Evolutionary conservation across 1,140 invertebrate species (phyloP).

Genomic region (Mylabris phalerata): DNA sequence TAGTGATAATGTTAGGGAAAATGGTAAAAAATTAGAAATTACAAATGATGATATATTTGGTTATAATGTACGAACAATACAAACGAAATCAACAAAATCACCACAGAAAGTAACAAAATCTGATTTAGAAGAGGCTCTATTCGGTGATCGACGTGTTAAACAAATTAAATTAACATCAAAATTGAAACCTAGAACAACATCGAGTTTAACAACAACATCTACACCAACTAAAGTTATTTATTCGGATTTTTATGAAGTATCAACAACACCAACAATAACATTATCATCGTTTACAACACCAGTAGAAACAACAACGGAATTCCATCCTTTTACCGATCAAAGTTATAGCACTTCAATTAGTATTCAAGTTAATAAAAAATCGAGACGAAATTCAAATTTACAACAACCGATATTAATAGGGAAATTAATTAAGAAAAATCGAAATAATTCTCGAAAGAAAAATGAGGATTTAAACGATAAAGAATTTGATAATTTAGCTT

Average conservation of each 20-base stretch:
- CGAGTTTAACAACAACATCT: neutral
- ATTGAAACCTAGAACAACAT: slow-evolving; percentile 6
- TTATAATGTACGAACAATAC: neutral
- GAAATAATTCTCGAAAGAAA: neutral
- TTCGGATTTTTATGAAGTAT: slow-evolving; percentile 31
- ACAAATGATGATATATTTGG: neutral
- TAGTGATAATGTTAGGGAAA: too few species aligned
- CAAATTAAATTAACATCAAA: slow-evolving; percentile 5
- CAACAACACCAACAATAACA: slow-evolving; percentile 20
- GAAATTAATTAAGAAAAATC: slow-evolving; percentile 9
- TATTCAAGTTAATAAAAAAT: slow-evolving; percentile 36
- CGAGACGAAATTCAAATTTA: slow-evolving; percentile 4
- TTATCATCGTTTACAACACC: slow-evolving; percentile 1
- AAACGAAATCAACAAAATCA: neutral
- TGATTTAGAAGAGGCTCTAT: slow-evolving; percentile 20
- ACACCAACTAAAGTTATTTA: slow-evolving; percentile 30
- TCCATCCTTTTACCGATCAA: slow-evolving; percentile 35
- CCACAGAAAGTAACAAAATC: slow-evolving; percentile 19
- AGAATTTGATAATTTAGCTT: slow-evolving; percentile 32
- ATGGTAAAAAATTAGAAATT: too few species aligned
- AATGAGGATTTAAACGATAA: slow-evolving; percentile 17
- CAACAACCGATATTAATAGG: slow-evolving; percentile 20
- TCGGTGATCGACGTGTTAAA: slow-evolving; percentile 13
- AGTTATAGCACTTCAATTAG: slow-evolving; percentile 41
- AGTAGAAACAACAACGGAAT: slow-evolving; percentile 2